A percentile compares a stretch with the other conserved stretches of the same genome.
These are phyloP conservation scores for Oedothorax gibbosus DNA, from an alignment of 1,140 invertebrate species.

Conservation along the genomic window DNA sequence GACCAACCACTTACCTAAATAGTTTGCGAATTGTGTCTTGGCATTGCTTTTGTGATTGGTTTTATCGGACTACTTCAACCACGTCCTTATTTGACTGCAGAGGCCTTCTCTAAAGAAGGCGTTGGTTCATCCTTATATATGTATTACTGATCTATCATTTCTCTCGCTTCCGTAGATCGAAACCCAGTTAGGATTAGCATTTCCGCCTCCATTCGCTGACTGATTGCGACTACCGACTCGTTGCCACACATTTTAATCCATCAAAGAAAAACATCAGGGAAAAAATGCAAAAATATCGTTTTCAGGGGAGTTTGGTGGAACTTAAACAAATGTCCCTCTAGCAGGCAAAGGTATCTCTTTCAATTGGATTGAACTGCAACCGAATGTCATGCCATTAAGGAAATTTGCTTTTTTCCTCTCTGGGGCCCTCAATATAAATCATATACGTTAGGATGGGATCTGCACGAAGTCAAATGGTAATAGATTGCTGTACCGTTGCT, in stretches of 20 bases:
- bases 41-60: too few relatives aligned
- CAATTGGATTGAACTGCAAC: constrained; percentile 23
- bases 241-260: constrained; percentile 43
- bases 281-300: constrained; percentile 22
- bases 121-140: too few relatives aligned
- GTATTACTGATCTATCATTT: too few relatives aligned
- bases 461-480: constrained; percentile 46
- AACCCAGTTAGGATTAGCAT: too few relatives aligned
- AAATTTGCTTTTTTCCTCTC: constrained; percentile 40
- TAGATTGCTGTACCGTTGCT: constrained; percentile 29
- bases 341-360: constrained; percentile 19
- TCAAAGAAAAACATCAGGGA: constrained; percentile 14
- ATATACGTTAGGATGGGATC: constrained; percentile 28
- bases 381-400: constrained; percentile 46
- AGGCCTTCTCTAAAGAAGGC: too few relatives aligned
- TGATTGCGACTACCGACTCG: constrained; percentile 22
- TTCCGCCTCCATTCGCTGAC: constrained; percentile 1
- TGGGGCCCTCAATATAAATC: constrained; percentile 44
- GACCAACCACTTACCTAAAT: too few relatives aligned
- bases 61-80: too few relatives aligned
- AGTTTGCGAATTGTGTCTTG: too few relatives aligned
- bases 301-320: background rate
- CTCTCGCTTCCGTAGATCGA: too few relatives aligned
- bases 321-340: constrained; percentile 16
- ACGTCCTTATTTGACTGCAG: too few relatives aligned